Conservation (phyloP, 2,113 vertebrate species). For the Tilapia sparmanii region DNA sequence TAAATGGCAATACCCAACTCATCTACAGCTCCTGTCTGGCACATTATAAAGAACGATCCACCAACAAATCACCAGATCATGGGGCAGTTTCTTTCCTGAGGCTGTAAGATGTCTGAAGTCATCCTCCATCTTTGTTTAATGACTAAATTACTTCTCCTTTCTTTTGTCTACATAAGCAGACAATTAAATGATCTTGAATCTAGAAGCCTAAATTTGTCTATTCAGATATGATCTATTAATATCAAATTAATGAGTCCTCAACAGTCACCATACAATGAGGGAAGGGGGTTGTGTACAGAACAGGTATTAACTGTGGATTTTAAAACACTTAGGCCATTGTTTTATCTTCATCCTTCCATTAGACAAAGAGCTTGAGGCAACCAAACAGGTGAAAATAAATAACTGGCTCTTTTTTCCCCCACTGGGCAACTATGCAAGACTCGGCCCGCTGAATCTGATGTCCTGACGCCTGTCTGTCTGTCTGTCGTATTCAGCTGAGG, state of each 20-base stretch:
- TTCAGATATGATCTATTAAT: not conserved
- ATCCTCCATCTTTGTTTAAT: not conserved
- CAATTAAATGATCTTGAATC: not conserved
- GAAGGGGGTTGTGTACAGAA: not conserved
- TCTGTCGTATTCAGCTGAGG: slow-evolving; percentile 72
- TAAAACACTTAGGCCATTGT: slow-evolving; percentile 44
- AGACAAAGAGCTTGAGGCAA: slow-evolving; percentile 49
- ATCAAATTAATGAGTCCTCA: not conserved
- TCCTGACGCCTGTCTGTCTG: slow-evolving; percentile 72
- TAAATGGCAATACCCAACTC: not conserved
- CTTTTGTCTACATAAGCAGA: not conserved
- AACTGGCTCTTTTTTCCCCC: slow-evolving; percentile 50
- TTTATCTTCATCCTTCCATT: slow-evolving; percentile 20
- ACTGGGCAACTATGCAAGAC: slow-evolving; percentile 25
- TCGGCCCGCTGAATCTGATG: slow-evolving; percentile 62
- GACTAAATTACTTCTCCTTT: not conserved
- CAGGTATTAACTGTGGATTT: slow-evolving; percentile 1
- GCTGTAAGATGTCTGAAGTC: not conserved
- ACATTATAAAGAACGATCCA: not conserved
- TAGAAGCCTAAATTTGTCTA: not conserved
- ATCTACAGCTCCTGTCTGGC: not conserved
- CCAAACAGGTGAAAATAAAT: slow-evolving; percentile 71
- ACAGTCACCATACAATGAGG: not conserved
- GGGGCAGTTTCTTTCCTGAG: not conserved
- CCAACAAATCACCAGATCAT: not conserved